Conservation (phyloP, 92 coral and sea anemone species). For the Desmophyllum pertusum region DNA sequence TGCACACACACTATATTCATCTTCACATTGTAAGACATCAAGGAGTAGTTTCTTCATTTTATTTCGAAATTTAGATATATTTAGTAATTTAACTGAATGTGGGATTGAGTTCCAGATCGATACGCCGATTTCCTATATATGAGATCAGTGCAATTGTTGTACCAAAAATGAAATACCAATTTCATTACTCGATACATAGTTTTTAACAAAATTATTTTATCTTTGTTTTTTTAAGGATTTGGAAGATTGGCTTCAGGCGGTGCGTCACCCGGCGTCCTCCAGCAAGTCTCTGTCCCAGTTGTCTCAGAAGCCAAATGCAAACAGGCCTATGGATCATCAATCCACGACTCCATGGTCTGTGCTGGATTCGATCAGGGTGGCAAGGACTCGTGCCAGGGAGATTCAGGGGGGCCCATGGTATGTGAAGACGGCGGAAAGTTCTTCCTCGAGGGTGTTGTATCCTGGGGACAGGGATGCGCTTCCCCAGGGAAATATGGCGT, state of each 20-base stretch:
- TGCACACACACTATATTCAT: too few species aligned
- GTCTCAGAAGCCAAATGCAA: constrained; percentile 57
- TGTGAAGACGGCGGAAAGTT: constrained; percentile 66
- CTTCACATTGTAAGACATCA: too few species aligned
- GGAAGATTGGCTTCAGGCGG: constrained; percentile 71
- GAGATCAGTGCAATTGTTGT: too few species aligned
- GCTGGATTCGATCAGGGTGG: constrained; percentile 72
- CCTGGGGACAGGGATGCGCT: constrained; percentile 78
- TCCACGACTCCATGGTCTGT: constrained; percentile 84
- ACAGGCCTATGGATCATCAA: constrained; percentile 46
- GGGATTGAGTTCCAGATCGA: too few species aligned
- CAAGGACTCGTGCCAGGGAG: constrained; percentile 75
- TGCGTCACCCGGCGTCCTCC: constrained; percentile 33
- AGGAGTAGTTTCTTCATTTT: too few species aligned
- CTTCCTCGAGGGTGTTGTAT: constrained; percentile 70
- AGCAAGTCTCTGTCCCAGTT: constrained; percentile 76
- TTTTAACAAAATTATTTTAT: background rate
- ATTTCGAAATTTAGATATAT: too few species aligned
- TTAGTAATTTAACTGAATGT: too few species aligned
- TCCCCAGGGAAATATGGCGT: constrained; percentile 66
- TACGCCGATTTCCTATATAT: too few species aligned
- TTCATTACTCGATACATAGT: too few species aligned
- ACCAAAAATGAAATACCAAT: too few species aligned
- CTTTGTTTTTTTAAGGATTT: constrained; percentile 45
- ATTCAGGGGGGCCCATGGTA: constrained; percentile 81